A percentile compares a stretch with the other conserved stretches of the same genome.
Evolutionary conservation across 2,888 invertebrate genomes (phyloP).

Genomic region (Clostera curtula): DNA sequence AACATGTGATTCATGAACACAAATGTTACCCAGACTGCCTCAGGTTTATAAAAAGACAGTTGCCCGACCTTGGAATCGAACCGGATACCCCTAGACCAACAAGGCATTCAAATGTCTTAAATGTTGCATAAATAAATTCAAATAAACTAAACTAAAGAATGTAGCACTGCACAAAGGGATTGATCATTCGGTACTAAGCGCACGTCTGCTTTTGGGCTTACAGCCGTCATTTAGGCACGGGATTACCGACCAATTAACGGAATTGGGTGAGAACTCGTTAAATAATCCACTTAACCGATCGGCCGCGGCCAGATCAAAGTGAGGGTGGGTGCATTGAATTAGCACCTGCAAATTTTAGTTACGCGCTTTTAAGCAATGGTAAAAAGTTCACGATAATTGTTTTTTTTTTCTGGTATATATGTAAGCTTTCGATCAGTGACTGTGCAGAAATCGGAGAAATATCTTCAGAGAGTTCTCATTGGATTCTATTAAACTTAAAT

Average conservation of each 20-base stretch:
- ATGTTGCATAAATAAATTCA: too few relatives aligned
- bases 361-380: background rate
- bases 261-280: slow-evolving; percentile 29
- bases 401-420: too few relatives aligned
- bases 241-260: slow-evolving; percentile 27
- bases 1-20: too few relatives aligned
- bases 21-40: too few relatives aligned
- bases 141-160: slow-evolving; percentile 5
- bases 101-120: too few relatives aligned
- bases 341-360: slow-evolving; percentile 5
- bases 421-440: too few relatives aligned
- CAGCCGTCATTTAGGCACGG: slow-evolving; percentile 25
- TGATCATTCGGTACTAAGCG: background rate
- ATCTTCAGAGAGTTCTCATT: too few relatives aligned
- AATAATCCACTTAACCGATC: slow-evolving; percentile 30
- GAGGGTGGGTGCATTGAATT: slow-evolving; percentile 21
- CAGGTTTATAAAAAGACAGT: too few relatives aligned
- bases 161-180: background rate
- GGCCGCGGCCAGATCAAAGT: slow-evolving; percentile 22
- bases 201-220: slow-evolving; percentile 4
- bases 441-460: too few relatives aligned
- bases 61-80: too few relatives aligned
- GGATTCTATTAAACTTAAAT: too few relatives aligned
- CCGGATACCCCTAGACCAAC: too few relatives aligned
- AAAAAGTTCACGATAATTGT: background rate